Conservation (phyloP, 35 echinoderm and acorn worm genomes). For the Lytechinus variegatus region DNA sequence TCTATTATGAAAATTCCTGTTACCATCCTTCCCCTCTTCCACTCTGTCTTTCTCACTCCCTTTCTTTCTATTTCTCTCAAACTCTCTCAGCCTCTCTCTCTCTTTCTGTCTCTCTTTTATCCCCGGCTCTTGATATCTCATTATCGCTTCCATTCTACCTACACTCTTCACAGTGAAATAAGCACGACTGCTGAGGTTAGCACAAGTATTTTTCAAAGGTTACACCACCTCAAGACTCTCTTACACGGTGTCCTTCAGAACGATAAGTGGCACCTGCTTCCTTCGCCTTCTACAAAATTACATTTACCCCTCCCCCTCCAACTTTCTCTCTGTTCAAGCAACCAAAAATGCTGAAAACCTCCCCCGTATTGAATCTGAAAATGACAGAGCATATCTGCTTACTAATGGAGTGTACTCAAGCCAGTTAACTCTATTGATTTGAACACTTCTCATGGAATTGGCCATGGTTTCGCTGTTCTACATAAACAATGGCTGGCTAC, state of each 20-base stretch:
- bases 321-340: background rate
- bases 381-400: conserved; percentile 11
- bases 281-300: background rate
- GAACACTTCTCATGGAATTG: background rate
- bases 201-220: background rate
- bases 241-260: conserved; percentile 1
- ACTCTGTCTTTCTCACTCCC: background rate
- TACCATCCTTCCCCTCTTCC: background rate
- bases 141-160: background rate
- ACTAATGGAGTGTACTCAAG: conserved; percentile 11
- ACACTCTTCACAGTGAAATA: background rate
- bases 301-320: background rate
- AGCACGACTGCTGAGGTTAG: background rate
- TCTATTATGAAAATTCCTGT: too few relatives aligned
- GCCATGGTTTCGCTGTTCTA: background rate
- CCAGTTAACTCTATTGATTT: conserved; percentile 19
- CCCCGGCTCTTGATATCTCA: background rate
- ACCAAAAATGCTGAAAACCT: background rate
- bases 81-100: background rate
- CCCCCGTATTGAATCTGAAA: conserved; percentile 10
- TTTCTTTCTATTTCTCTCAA: background rate
- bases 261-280: conserved; percentile 7
- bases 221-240: conserved; percentile 1
- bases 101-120: background rate
- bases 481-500: conserved; percentile 10